Percentiles rank a stretch among this genome's conserved stretches.
Evolutionary conservation across 2,797 vertebrate genomes (phyloP).

Genomic region (Hydrolagus colliei): DNA sequence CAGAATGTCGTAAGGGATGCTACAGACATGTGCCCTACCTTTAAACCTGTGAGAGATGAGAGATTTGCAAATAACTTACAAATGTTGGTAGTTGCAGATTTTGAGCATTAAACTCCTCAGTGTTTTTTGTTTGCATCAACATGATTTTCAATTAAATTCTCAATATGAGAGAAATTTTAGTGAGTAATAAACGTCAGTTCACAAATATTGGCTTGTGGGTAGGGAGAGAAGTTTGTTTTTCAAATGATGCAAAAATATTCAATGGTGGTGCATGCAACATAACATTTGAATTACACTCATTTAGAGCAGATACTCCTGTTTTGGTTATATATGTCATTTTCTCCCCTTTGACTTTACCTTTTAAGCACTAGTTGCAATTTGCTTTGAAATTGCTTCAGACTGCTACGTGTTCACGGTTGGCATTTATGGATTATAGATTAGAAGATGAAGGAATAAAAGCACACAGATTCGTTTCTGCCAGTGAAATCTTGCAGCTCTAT

Average conservation of each 20-base stretch:
- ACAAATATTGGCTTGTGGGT: too few relatives aligned
- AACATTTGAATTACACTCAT: neutral
- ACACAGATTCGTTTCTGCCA: neutral
- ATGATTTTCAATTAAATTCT: neutral
- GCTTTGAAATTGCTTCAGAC: neutral
- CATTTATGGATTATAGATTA: neutral
- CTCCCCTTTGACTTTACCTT: neutral
- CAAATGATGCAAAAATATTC: neutral
- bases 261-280: neutral
- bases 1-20: too few relatives aligned
- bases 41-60: too few relatives aligned
- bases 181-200: neutral
- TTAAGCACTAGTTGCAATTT: neutral
- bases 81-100: too few relatives aligned
- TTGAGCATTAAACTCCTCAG: too few relatives aligned
- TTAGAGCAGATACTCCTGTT: neutral
- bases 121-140: too few relatives aligned
- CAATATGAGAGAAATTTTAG: neutral
- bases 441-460: neutral
- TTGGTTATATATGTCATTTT: neutral
- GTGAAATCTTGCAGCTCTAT: neutral
- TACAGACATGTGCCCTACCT: too few relatives aligned
- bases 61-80: too few relatives aligned
- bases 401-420: neutral
- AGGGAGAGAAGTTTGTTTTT: neutral